phyloP scores from a whole-genome alignment of 2,113 vertebrate genomes.

The Nyctibius bracteatus region DNA sequence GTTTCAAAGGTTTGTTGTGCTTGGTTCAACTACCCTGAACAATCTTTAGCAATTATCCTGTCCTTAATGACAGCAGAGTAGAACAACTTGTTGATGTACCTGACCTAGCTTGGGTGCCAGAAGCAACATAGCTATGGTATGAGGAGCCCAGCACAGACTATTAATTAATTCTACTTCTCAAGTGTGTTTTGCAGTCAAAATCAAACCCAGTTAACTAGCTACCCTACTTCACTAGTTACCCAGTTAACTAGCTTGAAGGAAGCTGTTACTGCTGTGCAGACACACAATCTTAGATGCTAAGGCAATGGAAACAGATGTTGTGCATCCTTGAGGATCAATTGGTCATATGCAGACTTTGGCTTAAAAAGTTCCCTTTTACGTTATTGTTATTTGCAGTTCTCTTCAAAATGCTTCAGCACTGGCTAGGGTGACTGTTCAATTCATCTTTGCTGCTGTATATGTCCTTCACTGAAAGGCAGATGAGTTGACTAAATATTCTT shows the following conservation, averaged over 20 bases:
- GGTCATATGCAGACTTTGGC: conserved; percentile 34
- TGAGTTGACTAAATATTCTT: background rate
- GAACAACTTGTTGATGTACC: background rate
- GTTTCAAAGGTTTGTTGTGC: background rate
- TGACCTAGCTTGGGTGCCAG: background rate
- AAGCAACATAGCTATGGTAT: background rate
- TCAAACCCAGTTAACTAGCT: background rate
- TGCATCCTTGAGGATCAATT: background rate
- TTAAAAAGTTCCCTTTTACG: conserved; percentile 8
- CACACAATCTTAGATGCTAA: background rate
- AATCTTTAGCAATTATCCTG: background rate
- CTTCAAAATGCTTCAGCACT: background rate
- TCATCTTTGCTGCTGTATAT: background rate
- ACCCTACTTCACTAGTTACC: background rate
- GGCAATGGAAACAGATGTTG: conserved; percentile 13
- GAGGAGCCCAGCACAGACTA: background rate
- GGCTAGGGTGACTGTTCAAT: background rate
- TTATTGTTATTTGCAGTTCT: background rate
- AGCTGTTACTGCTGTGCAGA: background rate
- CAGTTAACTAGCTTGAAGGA: background rate
- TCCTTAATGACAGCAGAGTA: background rate
- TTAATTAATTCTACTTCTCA: background rate
- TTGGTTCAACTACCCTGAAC: background rate
- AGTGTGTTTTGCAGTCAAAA: background rate
- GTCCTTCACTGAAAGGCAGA: background rate